These are phyloP conservation scores for Gonocerus acuteangulatus DNA, from an alignment of 2,888 invertebrate species.

Conservation along the genomic window DNA sequence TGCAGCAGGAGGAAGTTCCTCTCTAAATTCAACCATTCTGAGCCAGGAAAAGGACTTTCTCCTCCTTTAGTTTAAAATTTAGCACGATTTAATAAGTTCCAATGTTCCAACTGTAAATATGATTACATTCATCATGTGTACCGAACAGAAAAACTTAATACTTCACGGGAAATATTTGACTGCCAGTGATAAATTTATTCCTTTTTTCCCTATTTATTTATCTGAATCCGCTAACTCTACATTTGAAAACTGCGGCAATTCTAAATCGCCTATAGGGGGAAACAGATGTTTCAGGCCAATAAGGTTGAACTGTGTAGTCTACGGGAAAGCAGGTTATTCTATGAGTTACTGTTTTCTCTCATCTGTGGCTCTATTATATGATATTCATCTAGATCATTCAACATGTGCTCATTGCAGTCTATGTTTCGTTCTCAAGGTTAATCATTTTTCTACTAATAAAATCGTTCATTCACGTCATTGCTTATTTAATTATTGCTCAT, in stretches of 20 bases:
- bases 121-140: too few relatives aligned
- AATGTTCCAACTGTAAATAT: too few relatives aligned
- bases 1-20: not conserved
- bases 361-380: not conserved
- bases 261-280: not conserved
- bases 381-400: not conserved
- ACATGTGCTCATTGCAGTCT: slow-evolving; percentile 17
- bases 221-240: not conserved
- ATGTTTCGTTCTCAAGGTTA: slow-evolving; percentile 3
- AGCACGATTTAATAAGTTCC: too few relatives aligned
- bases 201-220: not conserved
- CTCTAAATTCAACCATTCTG: not conserved
- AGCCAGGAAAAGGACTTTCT: not conserved
- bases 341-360: not conserved
- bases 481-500: not conserved
- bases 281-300: slow-evolving; percentile 1
- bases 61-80: too few relatives aligned
- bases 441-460: not conserved
- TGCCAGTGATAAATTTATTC: not conserved
- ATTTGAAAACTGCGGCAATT: not conserved
- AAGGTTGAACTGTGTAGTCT: not conserved
- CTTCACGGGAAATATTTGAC: too few relatives aligned
- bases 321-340: not conserved
- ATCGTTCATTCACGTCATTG: not conserved
- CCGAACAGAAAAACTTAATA: too few relatives aligned